Conservation (phyloP, 2,113 vertebrate species). For the Melozone crissalis region DNA sequence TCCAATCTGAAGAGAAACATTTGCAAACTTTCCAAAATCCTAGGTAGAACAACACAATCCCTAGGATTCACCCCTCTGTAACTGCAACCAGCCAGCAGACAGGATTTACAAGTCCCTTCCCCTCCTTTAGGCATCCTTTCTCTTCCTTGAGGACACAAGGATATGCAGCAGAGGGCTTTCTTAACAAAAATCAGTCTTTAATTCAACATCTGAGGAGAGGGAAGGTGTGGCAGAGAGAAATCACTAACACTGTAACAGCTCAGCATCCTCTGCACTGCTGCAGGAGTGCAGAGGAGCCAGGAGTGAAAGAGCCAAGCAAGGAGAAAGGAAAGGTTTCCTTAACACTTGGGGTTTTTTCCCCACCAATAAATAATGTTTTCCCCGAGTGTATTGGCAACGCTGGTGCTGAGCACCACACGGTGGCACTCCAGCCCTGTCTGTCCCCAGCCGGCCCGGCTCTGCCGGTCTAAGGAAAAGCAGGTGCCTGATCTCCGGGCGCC, state of each 20-base stretch:
- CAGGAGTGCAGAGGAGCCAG: not conserved
- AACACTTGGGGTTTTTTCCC: rapidly evolving
- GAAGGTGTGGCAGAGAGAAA: not conserved
- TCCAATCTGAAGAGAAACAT: not conserved
- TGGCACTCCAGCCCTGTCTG: constrained; percentile 30
- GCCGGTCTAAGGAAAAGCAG: rapidly evolving
- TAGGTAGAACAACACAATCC: not conserved
- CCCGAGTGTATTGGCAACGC: rapidly evolving
- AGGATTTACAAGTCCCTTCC: not conserved
- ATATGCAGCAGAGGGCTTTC: not conserved
- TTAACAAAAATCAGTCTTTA: not conserved
- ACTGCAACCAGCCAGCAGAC: not conserved
- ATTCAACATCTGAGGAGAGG: not conserved
- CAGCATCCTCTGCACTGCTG: not conserved
- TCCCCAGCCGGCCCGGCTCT: not conserved
- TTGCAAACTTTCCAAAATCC: not conserved
- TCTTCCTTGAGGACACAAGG: not conserved
- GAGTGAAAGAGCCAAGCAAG: not conserved
- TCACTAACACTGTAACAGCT: rapidly evolving
- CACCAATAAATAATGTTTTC: rapidly evolving
- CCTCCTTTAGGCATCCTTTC: not conserved
- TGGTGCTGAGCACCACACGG: constrained; percentile 37
- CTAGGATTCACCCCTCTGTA: not conserved
- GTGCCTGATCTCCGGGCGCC: rapidly evolving
- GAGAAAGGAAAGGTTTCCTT: not conserved